Conservation (phyloP, 1,140 invertebrate genomes). For the Ooceraea biroi region DNA sequence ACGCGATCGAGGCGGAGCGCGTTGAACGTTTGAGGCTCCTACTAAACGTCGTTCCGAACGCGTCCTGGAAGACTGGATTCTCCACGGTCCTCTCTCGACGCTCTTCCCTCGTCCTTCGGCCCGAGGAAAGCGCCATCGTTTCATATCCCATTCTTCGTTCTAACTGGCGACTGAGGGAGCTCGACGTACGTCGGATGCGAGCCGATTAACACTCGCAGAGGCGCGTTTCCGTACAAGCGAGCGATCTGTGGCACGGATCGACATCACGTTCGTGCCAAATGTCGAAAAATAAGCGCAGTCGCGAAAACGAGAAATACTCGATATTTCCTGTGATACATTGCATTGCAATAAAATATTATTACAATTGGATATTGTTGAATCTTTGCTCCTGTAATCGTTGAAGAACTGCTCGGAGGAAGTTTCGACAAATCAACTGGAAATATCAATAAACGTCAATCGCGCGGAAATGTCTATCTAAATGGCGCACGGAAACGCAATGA, state of each 20-base stretch:
- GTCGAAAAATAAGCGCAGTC: neutral
- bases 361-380: neutral
- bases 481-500: neutral
- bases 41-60: conserved; percentile 68
- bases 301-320: neutral
- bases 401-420: neutral
- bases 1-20: conserved; percentile 68
- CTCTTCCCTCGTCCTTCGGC: conserved; percentile 23
- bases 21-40: conserved; percentile 66
- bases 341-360: neutral
- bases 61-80: conserved; percentile 64
- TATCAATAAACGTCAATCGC: neutral
- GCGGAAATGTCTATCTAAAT: neutral
- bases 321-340: neutral
- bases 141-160: conserved; percentile 11
- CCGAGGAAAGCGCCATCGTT: neutral
- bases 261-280: too few relatives aligned
- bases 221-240: neutral
- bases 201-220: neutral
- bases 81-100: conserved; percentile 32
- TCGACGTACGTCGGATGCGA: neutral
- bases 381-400: neutral
- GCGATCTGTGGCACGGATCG: neutral
- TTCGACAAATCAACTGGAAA: neutral
- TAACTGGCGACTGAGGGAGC: neutral